Base-by-base conservation (phyloP, 2,888 invertebrate species). In the Protonemura montana region DNA sequence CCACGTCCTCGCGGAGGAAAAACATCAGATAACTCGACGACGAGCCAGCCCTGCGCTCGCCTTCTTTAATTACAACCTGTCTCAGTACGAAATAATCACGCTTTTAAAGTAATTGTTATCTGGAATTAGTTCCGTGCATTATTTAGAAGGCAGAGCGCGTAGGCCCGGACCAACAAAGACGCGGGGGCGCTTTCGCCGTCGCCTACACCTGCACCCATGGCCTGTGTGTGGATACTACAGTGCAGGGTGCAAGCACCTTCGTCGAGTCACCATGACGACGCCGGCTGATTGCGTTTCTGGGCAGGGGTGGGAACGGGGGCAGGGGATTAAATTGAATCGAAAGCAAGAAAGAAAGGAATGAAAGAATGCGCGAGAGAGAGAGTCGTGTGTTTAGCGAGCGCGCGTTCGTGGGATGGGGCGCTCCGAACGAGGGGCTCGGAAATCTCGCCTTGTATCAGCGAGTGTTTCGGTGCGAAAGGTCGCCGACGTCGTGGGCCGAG, bases 101-200 rank as follows among this genome's bases (percentile, higher is more conserved):
- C 59, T 59, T 59, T 59, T 59, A 59, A 59, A 59, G 59, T 59
- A 59, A 59, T 59, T 59, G 59, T 59, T 59, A 59, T 59, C 59
- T 59, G 59, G 59, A 59, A 59, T 59, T 59, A 59, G 59, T 59
- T 59, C 59, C 59, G 59, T 59, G 59, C 59, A 59, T 59, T 59
- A 59, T 59, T 59, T 59, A 59, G 59, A 59, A 59, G 59, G 59
- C 59, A 21, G 16, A 21, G 21, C 59, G 59, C 59, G 59, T 10
- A 21, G 59, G 59, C 59, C 59, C 16, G 59, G 59, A 59, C 21
- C 13, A 59, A 59, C 6, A 59, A 13, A 59, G n/a, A n/a, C n/a
- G 59, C 59, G 59, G 13, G 13, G 59, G 16, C 59, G 59, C 35
- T 10, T 35, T 35, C 35, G 35, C 10, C 35, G n/a, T 35, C 35